These are phyloP conservation scores for Odontamblyopus rebecca DNA, from an alignment of 2,797 vertebrate species.

Conservation along the genomic window DNA sequence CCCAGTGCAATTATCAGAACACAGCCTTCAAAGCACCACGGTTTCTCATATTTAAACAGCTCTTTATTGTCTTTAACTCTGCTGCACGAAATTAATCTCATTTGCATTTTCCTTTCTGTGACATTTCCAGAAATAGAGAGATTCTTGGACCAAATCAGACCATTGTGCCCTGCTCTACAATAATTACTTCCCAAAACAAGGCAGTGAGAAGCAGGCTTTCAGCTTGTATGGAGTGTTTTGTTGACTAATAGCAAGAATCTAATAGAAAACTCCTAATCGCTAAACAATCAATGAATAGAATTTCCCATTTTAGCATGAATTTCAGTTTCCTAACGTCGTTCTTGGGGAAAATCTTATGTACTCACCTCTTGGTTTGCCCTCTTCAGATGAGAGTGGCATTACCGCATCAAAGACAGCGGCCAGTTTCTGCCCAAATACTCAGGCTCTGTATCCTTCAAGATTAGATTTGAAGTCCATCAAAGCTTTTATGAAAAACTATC, in stretches of 20 bases:
- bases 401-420: constrained; percentile 56
- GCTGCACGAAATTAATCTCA: constrained; percentile 29
- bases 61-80: constrained; percentile 36
- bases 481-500: constrained; percentile 66
- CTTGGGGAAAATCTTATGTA: constrained; percentile 53
- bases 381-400: constrained; percentile 60
- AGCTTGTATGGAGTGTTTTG: constrained; percentile 30
- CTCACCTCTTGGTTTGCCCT: constrained; percentile 62
- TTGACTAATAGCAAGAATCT: constrained; percentile 31
- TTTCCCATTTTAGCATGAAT: constrained; percentile 43
- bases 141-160: constrained; percentile 17
- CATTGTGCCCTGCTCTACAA: constrained; percentile 12
- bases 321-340: constrained; percentile 58
- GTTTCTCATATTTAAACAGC: constrained; percentile 31
- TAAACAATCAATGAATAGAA: constrained; percentile 59
- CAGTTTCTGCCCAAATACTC: constrained; percentile 64
- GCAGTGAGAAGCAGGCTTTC: constrained; percentile 19
- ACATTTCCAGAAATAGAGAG: constrained; percentile 35
- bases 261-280: constrained; percentile 33
- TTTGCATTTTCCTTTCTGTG: constrained; percentile 38
- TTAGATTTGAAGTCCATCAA: constrained; percentile 73
- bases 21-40: constrained; percentile 33
- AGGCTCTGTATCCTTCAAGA: constrained; percentile 59
- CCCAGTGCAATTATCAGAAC: constrained; percentile 27
- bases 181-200: constrained; percentile 15